phyloP scores from a whole-genome alignment of 1,140 invertebrate species.

The Drosophila nigromelanica region DNA sequence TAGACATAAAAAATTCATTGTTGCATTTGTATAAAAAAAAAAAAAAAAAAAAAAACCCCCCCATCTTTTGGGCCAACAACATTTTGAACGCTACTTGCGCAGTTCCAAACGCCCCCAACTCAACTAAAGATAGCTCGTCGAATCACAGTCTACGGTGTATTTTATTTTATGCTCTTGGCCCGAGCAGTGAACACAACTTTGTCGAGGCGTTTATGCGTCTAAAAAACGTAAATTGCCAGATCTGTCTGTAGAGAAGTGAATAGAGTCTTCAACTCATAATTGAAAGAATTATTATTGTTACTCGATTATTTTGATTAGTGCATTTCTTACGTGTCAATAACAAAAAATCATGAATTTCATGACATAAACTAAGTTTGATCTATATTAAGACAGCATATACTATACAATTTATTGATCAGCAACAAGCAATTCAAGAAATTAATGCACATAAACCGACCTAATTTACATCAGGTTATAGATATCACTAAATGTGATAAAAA shows the following conservation, averaged over 20 bases:
- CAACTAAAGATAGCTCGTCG: conserved; percentile 9
- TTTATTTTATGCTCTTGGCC: background rate
- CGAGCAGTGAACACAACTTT: background rate
- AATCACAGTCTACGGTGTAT: background rate
- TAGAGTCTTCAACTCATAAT: too few relatives aligned
- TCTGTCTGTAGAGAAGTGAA: too few relatives aligned
- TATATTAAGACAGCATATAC: background rate
- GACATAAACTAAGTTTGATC: background rate
- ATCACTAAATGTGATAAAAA: too few relatives aligned
- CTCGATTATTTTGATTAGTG: background rate
- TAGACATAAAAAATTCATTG: conserved; percentile 8
- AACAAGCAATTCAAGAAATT: too few relatives aligned
- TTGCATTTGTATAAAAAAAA: conserved; percentile 1
- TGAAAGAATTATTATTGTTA: too few relatives aligned
- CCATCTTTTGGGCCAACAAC: conserved; percentile 23
- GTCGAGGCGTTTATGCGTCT: background rate
- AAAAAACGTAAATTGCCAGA: too few relatives aligned
- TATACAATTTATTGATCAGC: too few relatives aligned
- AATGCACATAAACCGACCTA: too few relatives aligned
- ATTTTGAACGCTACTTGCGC: conserved; percentile 26
- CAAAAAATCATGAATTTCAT: background rate
- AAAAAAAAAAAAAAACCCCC: too few relatives aligned
- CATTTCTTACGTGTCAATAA: background rate
- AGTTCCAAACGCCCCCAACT: conserved; percentile 20
- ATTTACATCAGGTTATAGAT: too few relatives aligned